Base-by-base conservation (phyloP, 2,888 invertebrate species). In the Actias luna region DNA sequence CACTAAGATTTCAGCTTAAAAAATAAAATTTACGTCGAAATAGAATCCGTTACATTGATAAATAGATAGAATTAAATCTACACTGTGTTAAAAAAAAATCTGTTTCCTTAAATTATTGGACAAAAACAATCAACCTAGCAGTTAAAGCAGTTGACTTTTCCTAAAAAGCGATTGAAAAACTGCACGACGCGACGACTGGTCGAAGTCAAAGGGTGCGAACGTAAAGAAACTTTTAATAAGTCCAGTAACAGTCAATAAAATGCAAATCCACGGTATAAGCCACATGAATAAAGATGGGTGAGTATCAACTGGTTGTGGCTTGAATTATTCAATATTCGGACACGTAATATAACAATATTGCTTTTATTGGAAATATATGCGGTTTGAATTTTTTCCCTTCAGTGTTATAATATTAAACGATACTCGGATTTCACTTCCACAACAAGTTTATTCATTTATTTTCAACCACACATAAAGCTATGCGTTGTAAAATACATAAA, bases 241-340 rank as follows among this genome's bases (percentile, higher is more conserved):
- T 25, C 52, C 36, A 12, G 27, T 63, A 61, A 50, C 35, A 60
- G 66, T 64, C 68, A 73, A 72, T 75, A 75, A 72, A 72, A 79
- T 78, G 73, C 64, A 74, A 80, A 80, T 76, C 62, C 22, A 14
- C 22, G 58, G 70, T 69, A 71, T 63, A 68, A 70, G 67, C 67
- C 65, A 65, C 70, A 75, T 77, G 77, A 78, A 80, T 80, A 79
- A 77, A 77, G 70, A 82, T 77, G 67, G 27, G 60, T 63, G 65
- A 71, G 64, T 65, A 67, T 46, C 70, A 61, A 70, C 64, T 58
- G 39, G 66, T 66, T 59, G 61, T 63, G 60, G 36, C 46, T 46
- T 77, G 77, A 78, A 77, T 79, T 73, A 79, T 80, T 80, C 78
- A 79, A 65, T 74, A 74, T 69, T 64, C 65, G 64, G 59, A 22